These are phyloP conservation scores for Euzetes globulus DNA, from an alignment of 2,888 invertebrate genomes.

Conservation along the genomic window DNA sequence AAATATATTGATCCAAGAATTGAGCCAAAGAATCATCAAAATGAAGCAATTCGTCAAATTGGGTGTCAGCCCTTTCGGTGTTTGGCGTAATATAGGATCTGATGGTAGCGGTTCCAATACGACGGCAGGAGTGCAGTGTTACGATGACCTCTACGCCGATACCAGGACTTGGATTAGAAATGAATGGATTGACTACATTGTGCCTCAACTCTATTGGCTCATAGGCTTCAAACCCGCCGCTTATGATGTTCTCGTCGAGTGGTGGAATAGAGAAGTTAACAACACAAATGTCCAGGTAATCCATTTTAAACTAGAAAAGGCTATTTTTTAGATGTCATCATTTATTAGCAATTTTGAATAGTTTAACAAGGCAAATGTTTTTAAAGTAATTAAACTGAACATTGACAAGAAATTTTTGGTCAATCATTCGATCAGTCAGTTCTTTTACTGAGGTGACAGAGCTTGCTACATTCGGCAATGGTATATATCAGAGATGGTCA, in stretches of 20 bases:
- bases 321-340: too few relatives aligned
- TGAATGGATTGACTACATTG: background rate
- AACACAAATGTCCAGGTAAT: background rate
- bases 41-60: background rate
- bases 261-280: background rate
- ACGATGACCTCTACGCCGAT: background rate
- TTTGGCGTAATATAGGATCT: background rate
- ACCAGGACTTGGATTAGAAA: background rate
- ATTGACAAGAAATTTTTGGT: background rate
- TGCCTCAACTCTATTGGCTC: background rate
- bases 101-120: background rate
- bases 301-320: too few relatives aligned
- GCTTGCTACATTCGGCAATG: too few relatives aligned
- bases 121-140: background rate
- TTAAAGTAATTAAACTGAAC: too few relatives aligned
- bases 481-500: too few relatives aligned
- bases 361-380: too few relatives aligned
- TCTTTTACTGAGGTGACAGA: too few relatives aligned
- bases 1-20: conserved; percentile 2
- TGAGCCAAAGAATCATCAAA: background rate
- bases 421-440: too few relatives aligned
- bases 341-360: too few relatives aligned
- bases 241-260: background rate
- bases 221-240: background rate
- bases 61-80: background rate